These are phyloP conservation scores for Shinisaurus crocodilurus DNA, from an alignment of 2,113 vertebrate species.

Conservation along the genomic window DNA sequence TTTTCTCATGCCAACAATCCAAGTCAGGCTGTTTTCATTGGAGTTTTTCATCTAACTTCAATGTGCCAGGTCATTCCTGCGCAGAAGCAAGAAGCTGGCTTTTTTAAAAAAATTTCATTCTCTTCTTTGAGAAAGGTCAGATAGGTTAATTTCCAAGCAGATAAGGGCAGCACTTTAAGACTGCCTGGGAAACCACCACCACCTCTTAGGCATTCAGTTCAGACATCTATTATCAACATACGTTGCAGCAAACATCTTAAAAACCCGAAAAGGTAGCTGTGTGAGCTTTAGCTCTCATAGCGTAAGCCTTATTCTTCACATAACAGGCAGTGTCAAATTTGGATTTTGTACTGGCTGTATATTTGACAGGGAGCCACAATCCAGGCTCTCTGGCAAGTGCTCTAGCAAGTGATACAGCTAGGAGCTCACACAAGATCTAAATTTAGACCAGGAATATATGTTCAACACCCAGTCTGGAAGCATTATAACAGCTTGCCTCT, in stretches of 20 bases:
- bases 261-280: not conserved
- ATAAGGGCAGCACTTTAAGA: not conserved
- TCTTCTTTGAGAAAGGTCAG: not conserved
- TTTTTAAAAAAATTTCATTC: no score
- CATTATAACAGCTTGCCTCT: not conserved
- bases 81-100: not conserved
- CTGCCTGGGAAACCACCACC: not conserved
- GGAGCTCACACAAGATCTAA: no score
- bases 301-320: not conserved
- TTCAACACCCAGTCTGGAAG: not conserved
- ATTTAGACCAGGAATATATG: no score
- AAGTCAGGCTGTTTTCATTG: not conserved
- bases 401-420: no score
- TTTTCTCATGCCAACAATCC: not conserved
- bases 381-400: not conserved
- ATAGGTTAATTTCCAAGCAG: not conserved
- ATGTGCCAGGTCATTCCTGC: not conserved
- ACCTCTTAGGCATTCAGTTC: no score
- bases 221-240: not conserved
- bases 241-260: not conserved
- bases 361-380: not conserved
- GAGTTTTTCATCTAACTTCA: not conserved
- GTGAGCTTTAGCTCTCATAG: not conserved
- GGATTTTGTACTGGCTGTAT: not conserved
- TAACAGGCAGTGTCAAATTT: no score